Base-by-base conservation (phyloP, 2,797 vertebrate species). In the Argyrosomus regius region DNA sequence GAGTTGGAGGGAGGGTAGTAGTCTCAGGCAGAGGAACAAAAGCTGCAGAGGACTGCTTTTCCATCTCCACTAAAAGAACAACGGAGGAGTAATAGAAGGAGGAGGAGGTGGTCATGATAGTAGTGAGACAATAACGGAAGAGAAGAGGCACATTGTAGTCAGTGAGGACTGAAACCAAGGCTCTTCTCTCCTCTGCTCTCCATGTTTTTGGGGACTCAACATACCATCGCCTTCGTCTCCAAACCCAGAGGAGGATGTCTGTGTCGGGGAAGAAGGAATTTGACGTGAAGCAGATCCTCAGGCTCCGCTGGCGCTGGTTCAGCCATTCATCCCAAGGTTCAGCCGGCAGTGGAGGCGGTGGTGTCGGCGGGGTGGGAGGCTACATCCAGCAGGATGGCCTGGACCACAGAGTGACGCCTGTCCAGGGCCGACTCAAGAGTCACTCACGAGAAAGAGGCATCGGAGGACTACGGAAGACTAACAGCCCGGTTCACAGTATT, bases 281-380 rank as follows among this genome's bases (percentile, higher is more conserved):
- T 95, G 97, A 98, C 71, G 97, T 99, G 92, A 99, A 99, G 93
- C 98, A 99, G 96, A 99, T 99, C 93, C 95, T 99, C 85, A 94
- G 97, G 94, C 97, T 99, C 52, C 97, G 97, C 87, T 99, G 98
- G 98, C 96, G 98, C 81, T 99, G 97, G 98, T 99, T 99, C 88
- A 98, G 97, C 89, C 98, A 99, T 95, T 97, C 97, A 83, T 97
- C 97, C 69, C 97, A 97, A 92, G 96, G 96, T 90, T 94, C 96
- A 18, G 88, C 96, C 22, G 96, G 97, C 78, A 89, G 95, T 57
- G 97, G 96, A 82, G 96, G 96, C 78, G 96, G 96, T 5, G 91
- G 90, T 0, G 88, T 69, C 20, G 91, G 92, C 8, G 91, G 93
- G n/a, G 88, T 90, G 46, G 94, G 91, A 81, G 88, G 92, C 68